Evolutionary conservation across 1,140 invertebrate species (phyloP).

Genomic region (Zaprionus ornatus): DNA sequence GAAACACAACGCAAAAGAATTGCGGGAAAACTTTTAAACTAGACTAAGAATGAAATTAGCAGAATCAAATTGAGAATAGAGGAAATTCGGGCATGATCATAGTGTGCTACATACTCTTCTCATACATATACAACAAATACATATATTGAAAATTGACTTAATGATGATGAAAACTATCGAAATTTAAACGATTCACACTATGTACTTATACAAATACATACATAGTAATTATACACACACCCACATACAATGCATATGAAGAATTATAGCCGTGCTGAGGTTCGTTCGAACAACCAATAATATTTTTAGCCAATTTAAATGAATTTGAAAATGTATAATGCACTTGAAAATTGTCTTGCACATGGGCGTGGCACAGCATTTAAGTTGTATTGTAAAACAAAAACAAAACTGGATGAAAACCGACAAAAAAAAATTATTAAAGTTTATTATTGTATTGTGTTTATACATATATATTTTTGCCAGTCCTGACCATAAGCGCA

Average conservation of each 20-base stretch:
- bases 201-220: constrained; percentile 37
- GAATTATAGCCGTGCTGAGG: constrained; percentile 1
- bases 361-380: constrained; percentile 41
- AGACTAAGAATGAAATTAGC: constrained; percentile 32
- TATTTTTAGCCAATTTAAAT: constrained; percentile 50
- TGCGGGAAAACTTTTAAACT: constrained; percentile 32
- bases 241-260: constrained; percentile 6
- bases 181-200: constrained; percentile 20
- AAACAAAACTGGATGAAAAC: neutral
- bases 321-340: constrained; percentile 20
- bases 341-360: constrained; percentile 41
- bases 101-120: constrained; percentile 22
- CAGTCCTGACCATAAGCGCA: constrained; percentile 23
- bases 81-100: constrained; percentile 18
- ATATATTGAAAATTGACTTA: constrained; percentile 28
- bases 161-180: neutral
- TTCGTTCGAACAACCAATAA: constrained; percentile 11
- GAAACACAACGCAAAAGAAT: constrained; percentile 26
- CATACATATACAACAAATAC: constrained; percentile 3
- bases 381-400: constrained; percentile 37
- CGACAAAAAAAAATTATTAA: neutral
- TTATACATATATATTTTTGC: constrained; percentile 28
- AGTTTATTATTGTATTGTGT: constrained; percentile 1
- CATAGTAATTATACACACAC: neutral
- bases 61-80: constrained; percentile 12